Percentiles rank a stretch among this genome's conserved stretches.
Evolutionary conservation across 2,113 vertebrate genomes (phyloP).

Genomic region (Mugil cephalus): DNA sequence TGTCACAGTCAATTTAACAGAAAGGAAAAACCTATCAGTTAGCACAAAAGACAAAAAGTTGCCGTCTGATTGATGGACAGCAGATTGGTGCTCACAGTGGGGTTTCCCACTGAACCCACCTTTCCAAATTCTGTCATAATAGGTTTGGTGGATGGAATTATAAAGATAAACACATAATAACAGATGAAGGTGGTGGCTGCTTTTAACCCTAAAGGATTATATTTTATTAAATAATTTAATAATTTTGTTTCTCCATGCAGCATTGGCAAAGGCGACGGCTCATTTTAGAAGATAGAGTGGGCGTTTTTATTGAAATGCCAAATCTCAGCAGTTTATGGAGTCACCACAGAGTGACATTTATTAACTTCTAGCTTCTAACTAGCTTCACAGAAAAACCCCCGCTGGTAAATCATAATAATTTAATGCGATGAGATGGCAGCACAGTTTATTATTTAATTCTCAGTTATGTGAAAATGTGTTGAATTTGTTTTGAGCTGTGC

Average conservation of each 20-base stretch:
- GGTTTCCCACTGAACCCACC: background rate
- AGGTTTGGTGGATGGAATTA: background rate
- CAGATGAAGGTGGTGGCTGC: background rate
- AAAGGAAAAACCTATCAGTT: background rate
- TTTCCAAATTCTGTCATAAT: background rate
- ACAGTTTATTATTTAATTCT: background rate
- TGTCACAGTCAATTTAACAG: conserved; percentile 3
- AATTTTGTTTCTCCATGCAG: background rate
- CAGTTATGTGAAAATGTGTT: conserved; percentile 5
- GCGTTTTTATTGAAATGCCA: conserved; percentile 43
- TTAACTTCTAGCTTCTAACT: conserved; percentile 15
- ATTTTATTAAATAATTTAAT: background rate
- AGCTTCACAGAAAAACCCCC: conserved; percentile 19
- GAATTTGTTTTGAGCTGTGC: background rate
- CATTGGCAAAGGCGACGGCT: background rate
- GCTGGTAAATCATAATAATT: conserved; percentile 22
- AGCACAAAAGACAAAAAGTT: background rate
- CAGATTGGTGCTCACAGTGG: background rate
- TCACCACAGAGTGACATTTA: conserved; percentile 55
- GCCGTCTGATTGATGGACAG: background rate
- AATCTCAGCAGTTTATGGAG: conserved; percentile 37
- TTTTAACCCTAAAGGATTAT: background rate
- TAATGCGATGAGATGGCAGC: background rate
- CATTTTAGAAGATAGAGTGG: background rate
- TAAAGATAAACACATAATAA: background rate